Evolutionary conservation across 2,113 vertebrate species (phyloP), one percentile per base, ranked within the genome.

Genomic region (Stictonetta naevosa): DNA sequence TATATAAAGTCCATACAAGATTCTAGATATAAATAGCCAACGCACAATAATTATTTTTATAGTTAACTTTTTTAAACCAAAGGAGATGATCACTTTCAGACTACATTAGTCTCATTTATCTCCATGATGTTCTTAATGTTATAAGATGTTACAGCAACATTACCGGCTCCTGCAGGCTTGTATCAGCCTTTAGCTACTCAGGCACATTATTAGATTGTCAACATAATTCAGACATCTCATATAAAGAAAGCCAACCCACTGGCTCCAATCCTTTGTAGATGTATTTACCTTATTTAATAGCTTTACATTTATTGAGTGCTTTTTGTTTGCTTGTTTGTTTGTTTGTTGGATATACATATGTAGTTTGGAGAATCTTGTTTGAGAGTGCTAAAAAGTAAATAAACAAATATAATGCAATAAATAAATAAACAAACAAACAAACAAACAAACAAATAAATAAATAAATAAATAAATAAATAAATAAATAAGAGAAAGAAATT

Each of bases 51-150:
- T 97, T 95, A 95, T 95, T 97, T 93, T 97, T 97, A 82, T 88
- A 86, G 66, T 81, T 96, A 97, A 95, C 86, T 94, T 97, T 93
- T 97, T 97, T 95, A 96, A 97, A 92, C 90, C 56, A 86, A 95
- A 50, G 72, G 67, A 96, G 92, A 96, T 95, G 77, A 96, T 97
- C 73, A 75, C 97, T 97, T 97, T 98, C 96, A 95, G 79, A 96
- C 88, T 93, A 95, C 97, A 97, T 98, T 96, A 97, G 88, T 85
- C 86, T 97, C 97, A 98, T 98, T 97, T 97, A 97, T 98, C 97
- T 98, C 96, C 88, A 96, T 97, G 97, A 97, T 96, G 79, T 91
- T 92, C 76, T 97, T 98, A 98, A 97, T 96, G 96, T 95, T 96
- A 90, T 96, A 97, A 98, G 96, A 95, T 92, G 92, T 95, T 97